Conservation (phyloP, 2,113 vertebrate species). For the Melanocharis versteri region DNA sequence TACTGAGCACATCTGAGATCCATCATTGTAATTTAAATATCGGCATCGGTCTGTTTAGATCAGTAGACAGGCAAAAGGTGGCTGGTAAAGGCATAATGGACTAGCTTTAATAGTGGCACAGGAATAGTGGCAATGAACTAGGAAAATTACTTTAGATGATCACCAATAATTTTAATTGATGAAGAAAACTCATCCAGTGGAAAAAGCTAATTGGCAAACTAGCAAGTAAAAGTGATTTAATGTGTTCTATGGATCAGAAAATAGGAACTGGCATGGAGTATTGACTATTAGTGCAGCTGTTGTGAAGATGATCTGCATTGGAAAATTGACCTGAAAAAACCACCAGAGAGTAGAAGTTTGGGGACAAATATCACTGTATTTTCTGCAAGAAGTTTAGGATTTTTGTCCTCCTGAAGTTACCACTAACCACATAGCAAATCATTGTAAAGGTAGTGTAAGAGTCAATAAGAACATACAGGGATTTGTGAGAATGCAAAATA, state of each 20-base stretch:
- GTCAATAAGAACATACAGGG: not conserved
- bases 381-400: not conserved
- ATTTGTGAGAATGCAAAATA: not conserved
- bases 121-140: conserved; percentile 59
- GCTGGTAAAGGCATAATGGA: not conserved
- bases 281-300: conserved; percentile 60
- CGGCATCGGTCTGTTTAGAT: conserved; percentile 5
- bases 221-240: conserved; percentile 69
- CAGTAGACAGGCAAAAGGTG: conserved; percentile 34
- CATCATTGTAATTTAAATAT: not conserved
- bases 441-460: not conserved
- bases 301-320: conserved; percentile 28
- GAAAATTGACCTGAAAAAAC: conserved; percentile 17
- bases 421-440: not conserved
- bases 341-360: not conserved
- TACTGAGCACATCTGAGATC: not conserved
- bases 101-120: conserved; percentile 26
- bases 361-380: not conserved
- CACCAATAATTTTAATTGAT: conserved; percentile 75
- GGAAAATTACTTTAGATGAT: conserved; percentile 70
- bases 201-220: conserved; percentile 72
- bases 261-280: conserved; percentile 49
- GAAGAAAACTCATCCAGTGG: conserved; percentile 72
- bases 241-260: conserved; percentile 57
- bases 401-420: not conserved